phyloP scores from a whole-genome alignment of 2,888 invertebrate genomes.

The Carabus problematicus region DNA sequence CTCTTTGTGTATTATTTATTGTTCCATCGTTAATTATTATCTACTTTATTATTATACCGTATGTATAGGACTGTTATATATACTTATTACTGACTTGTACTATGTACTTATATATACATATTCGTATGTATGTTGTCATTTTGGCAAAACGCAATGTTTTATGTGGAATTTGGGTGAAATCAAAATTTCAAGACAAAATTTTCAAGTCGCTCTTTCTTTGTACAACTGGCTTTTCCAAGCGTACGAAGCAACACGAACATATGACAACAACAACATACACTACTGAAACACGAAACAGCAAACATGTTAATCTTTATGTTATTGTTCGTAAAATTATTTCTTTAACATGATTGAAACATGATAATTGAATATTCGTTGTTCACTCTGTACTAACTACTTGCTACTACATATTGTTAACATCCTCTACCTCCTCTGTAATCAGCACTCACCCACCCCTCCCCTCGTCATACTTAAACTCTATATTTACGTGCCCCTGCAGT shows the following conservation, averaged over 20 bases:
- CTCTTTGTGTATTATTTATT: constrained; percentile 25
- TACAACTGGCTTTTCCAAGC: background rate
- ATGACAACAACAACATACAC: too few species aligned
- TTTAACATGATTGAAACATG: background rate
- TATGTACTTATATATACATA: constrained; percentile 22
- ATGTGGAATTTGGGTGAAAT: constrained; percentile 62
- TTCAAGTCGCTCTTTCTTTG: constrained; percentile 31
- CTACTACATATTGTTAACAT: too few species aligned
- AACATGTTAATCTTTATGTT: constrained; percentile 1
- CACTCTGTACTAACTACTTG: too few species aligned
- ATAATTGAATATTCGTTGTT: too few species aligned
- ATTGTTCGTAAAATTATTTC: too few species aligned
- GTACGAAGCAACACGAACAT: background rate
- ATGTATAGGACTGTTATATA: constrained; percentile 31
- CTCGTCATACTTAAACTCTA: too few species aligned
- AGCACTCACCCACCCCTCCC: too few species aligned
- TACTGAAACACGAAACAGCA: background rate
- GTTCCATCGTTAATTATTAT: constrained; percentile 18
- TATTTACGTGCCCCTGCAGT: too few species aligned
- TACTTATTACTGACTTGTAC: constrained; percentile 13
- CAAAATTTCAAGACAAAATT: constrained; percentile 50
- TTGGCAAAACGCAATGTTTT: constrained; percentile 59
- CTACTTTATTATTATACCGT: constrained; percentile 6
- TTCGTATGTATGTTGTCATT: constrained; percentile 51
- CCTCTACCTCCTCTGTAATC: too few species aligned